Evolutionary conservation across 2,888 invertebrate genomes (phyloP).

Genomic region (Brachyopa scutellaris): DNA sequence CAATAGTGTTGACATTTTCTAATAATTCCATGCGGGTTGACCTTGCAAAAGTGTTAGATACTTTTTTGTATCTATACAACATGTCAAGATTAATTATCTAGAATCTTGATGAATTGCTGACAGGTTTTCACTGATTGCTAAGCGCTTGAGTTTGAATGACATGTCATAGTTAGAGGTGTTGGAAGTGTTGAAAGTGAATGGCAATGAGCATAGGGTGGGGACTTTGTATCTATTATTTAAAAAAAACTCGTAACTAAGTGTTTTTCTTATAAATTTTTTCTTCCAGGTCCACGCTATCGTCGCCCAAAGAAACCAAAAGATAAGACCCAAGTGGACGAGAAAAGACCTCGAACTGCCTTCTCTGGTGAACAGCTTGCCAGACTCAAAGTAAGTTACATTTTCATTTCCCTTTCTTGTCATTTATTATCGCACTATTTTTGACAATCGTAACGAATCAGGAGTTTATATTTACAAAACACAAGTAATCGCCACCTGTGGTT

Average conservation of each 20-base stretch:
- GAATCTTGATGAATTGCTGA: constrained; percentile 69
- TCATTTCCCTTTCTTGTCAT: neutral
- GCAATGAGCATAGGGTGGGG: constrained; percentile 8
- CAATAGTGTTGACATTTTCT: constrained; percentile 58
- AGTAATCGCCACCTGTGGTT: constrained; percentile 47
- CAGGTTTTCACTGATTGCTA: constrained; percentile 57
- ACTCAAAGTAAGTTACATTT: constrained; percentile 86
- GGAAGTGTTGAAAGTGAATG: constrained; percentile 41
- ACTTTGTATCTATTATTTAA: constrained; percentile 29
- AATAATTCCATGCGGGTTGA: constrained; percentile 46
- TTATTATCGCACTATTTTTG: constrained; percentile 56
- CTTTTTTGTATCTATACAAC: constrained; percentile 16
- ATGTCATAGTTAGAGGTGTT: constrained; percentile 59
- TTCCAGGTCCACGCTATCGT: constrained; percentile 81
- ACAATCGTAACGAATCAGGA: constrained; percentile 74
- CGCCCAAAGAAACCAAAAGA: constrained; percentile 82
- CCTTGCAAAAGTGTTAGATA: constrained; percentile 68
- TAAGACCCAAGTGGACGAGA: constrained; percentile 87
- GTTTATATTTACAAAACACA: constrained; percentile 72
- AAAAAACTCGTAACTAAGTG: too few species aligned
- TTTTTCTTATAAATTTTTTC: constrained; percentile 5
- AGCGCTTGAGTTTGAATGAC: constrained; percentile 48
- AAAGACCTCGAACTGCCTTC: constrained; percentile 97
- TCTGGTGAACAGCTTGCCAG: constrained; percentile 95
- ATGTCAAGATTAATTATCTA: constrained; percentile 55